A percentile compares a stretch with the other conserved stretches of the same genome.
Evolutionary conservation across 2,888 invertebrate species (phyloP).

Genomic region (Dynastes maya): DNA sequence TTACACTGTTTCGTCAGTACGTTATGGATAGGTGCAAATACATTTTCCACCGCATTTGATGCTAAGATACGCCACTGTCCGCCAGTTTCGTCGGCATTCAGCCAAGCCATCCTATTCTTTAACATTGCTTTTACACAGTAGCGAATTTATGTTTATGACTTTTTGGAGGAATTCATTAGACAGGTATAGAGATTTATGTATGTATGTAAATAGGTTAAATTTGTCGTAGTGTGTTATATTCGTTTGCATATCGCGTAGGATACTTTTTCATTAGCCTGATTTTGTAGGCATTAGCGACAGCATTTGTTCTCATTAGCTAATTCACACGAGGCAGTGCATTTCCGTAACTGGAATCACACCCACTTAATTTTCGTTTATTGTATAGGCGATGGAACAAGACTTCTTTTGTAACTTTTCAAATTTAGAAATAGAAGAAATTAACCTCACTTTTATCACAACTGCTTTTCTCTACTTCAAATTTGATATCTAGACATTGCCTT

Average conservation of each 20-base stretch:
- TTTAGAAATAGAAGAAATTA: too few relatives aligned
- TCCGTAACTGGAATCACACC: neutral
- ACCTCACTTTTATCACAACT: too few relatives aligned
- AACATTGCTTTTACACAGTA: neutral
- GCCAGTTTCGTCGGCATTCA: too few relatives aligned
- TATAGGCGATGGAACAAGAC: too few relatives aligned
- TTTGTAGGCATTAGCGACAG: neutral
- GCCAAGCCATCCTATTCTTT: too few relatives aligned
- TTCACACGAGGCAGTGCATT: slow-evolving; percentile 9
- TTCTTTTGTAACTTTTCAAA: too few relatives aligned
- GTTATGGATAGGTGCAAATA: too few relatives aligned
- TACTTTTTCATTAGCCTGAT: slow-evolving; percentile 17
- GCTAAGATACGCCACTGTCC: too few relatives aligned
- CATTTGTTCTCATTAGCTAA: neutral
- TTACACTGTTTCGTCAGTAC: too few relatives aligned
- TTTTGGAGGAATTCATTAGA: slow-evolving; percentile 5
- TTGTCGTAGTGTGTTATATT: neutral
- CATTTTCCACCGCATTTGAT: too few relatives aligned
- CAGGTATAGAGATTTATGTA: neutral
- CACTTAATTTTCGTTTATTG: neutral
- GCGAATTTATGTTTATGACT: slow-evolving; percentile 12
- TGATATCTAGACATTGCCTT: too few relatives aligned
- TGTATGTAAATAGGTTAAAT: slow-evolving; percentile 12
- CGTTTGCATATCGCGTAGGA: neutral
- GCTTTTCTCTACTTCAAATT: too few relatives aligned